phyloP scores from a whole-genome alignment of 2,797 vertebrate genomes.

The Melanotaenia nigrans region DNA sequence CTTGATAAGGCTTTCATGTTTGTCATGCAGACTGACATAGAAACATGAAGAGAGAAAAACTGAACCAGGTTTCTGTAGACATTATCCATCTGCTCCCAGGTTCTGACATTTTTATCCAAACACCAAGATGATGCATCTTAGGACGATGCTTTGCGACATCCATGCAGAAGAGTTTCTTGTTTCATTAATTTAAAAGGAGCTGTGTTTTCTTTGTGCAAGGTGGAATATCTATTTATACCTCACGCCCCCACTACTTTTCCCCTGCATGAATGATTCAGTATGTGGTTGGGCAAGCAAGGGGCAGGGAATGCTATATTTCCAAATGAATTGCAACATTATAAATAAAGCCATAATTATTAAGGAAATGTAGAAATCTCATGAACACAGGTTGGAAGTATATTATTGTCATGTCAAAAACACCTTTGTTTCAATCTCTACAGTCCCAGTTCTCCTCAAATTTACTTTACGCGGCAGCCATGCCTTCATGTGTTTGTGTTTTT shows the following conservation, averaged over 20 bases:
- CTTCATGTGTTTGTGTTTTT: slow-evolving; percentile 58
- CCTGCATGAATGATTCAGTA: slow-evolving; percentile 63
- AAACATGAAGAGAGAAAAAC: slow-evolving; percentile 42
- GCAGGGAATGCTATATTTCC: slow-evolving; percentile 3
- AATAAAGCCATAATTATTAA: neutral
- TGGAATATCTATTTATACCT: slow-evolving; percentile 61
- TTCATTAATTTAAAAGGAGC: slow-evolving; percentile 19
- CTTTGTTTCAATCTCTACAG: slow-evolving; percentile 25
- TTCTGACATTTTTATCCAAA: slow-evolving; percentile 46
- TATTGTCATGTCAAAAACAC: slow-evolving; percentile 9
- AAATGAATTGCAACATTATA: slow-evolving; percentile 1
- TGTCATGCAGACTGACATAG: slow-evolving; percentile 58
- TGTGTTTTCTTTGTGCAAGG: slow-evolving; percentile 62
- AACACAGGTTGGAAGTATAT: neutral
- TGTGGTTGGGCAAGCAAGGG: slow-evolving; percentile 1
- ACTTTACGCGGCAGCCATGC: slow-evolving; percentile 53
- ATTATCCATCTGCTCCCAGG: slow-evolving; percentile 43
- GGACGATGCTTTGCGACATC: slow-evolving; percentile 22
- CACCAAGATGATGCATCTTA: slow-evolving; percentile 23
- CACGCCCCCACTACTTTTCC: slow-evolving; percentile 13
- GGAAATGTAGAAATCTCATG: neutral
- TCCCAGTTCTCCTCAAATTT: slow-evolving; percentile 18
- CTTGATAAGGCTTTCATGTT: slow-evolving; percentile 71
- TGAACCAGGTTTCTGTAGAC: slow-evolving; percentile 32
- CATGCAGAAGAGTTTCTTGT: slow-evolving; percentile 39